These are phyloP conservation scores for Characodon lateralis DNA, from an alignment of 2,797 vertebrate species.

Conservation along the genomic window DNA sequence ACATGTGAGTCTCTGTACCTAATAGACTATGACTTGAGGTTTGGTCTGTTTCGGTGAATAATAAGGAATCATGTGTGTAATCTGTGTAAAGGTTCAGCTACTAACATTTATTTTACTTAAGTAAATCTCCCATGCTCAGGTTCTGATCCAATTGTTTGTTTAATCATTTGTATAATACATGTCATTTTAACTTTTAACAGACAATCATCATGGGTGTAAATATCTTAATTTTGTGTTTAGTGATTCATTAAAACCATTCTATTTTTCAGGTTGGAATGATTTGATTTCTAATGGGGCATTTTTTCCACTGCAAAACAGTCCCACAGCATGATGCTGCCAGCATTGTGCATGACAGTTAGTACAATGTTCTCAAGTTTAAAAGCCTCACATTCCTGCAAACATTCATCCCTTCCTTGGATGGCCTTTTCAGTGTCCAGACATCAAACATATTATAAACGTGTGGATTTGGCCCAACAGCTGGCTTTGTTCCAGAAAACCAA, in stretches of 20 bases:
- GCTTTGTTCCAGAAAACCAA: background rate
- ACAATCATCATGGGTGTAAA: background rate
- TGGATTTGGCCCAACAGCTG: background rate
- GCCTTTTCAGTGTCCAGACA: background rate
- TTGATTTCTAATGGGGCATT: background rate
- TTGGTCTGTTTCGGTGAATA: background rate
- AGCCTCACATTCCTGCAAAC: background rate
- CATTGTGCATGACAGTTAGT: background rate
- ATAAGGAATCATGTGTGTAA: background rate
- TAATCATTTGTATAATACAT: too few relatives aligned
- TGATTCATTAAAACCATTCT: background rate
- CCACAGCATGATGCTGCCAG: background rate
- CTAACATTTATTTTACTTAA: background rate
- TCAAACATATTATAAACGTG: background rate
- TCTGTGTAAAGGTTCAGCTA: background rate
- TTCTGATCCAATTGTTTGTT: too few relatives aligned
- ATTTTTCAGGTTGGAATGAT: background rate
- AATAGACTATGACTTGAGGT: background rate
- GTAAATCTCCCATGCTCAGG: too few relatives aligned
- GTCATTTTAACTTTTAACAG: background rate
- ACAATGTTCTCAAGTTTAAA: background rate
- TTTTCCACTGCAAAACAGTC: background rate
- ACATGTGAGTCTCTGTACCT: background rate
- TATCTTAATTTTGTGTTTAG: background rate
- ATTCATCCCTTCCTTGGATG: background rate